Evolutionary conservation across 2,113 vertebrate species (phyloP), one percentile per base, ranked within the genome.

Genomic region (Callionymus lyra): DNA sequence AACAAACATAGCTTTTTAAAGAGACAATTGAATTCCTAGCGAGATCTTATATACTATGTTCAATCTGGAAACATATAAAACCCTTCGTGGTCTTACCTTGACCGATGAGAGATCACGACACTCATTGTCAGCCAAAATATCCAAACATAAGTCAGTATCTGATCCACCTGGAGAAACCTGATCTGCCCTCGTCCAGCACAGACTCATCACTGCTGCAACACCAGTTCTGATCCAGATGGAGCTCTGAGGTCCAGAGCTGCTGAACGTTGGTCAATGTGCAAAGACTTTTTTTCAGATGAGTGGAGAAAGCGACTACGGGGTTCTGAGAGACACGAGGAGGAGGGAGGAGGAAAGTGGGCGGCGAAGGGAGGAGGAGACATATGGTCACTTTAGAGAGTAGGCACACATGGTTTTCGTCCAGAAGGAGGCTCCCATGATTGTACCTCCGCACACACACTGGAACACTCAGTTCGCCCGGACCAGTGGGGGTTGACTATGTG

Each of bases 351-450:
- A 68, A 47, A 39, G 53, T 68, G 65, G 47, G 31, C 52, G 62
- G 9, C 46, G 38, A 38, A 49, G 50, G 16, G 42, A 32, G 34
- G 31, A 53, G 31, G 50, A 31, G 39, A 8, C 21, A 27, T 27
- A 27, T 27, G 21, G 21, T 8, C 8, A 8, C 21, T 27, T 27
- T 8, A 27, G 53, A 53, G 45, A 61, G 49, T 14, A 36, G 12
- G 41, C 63, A 77, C 76, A 82, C 70, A 76, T 82, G 79, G 68
- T 72, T 76, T 69, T 6, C 59, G 70, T 78, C 59, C 55, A 44
- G 31, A 53, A 1, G 59, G 58, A 46, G 50, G 36, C 47, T 19
- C 53, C 70, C 65, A 58, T 6, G 48, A 59, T 47, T 39, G 63
- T 49, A 67, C 69, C 63, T 67, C 65, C 38, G 43, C 49, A 27